Conservation (phyloP, 2,797 vertebrate genomes). For the Macroramphosus scolopax region DNA sequence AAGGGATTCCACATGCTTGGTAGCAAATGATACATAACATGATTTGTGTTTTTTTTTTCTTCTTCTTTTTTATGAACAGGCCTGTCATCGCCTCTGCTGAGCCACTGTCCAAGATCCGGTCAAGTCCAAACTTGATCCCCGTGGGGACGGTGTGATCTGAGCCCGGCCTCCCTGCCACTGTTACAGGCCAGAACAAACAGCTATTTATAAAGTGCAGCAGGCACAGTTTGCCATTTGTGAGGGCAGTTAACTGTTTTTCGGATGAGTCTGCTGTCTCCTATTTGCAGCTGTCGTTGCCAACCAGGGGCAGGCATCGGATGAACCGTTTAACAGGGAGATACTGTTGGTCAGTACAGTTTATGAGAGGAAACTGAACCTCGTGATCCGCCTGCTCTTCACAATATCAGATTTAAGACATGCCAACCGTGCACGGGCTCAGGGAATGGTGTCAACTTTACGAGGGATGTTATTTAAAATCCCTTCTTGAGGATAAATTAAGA, state of each 20-base stretch:
- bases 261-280: conserved; percentile 60
- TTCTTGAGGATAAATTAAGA: no score
- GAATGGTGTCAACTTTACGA: no score
- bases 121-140: conserved; percentile 79
- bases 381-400: conserved; percentile 18
- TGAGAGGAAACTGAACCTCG: conserved; percentile 30
- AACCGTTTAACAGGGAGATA: conserved; percentile 28
- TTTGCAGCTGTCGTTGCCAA: conserved; percentile 75
- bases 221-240: conserved; percentile 78
- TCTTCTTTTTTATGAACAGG: conserved; percentile 57
- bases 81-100: conserved; percentile 62
- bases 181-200: conserved; percentile 73
- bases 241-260: conserved; percentile 59
- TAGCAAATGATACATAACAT: conserved; percentile 61
- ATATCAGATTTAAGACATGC: conserved; percentile 18
- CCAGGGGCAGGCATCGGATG: conserved; percentile 46
- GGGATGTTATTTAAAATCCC: no score
- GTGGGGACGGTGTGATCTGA: conserved; percentile 69
- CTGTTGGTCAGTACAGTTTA: conserved; percentile 30
- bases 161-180: conserved; percentile 47
- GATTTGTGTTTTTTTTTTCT: conserved; percentile 24
- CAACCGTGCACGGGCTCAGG: no score
- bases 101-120: conserved; percentile 71
- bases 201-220: conserved; percentile 79
- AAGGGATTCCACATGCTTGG: no score